Percentiles rank a stretch among this genome's conserved stretches.
phyloP scores from a whole-genome alignment of 1,140 invertebrate species.

The Drosophila paulistorum region DNA sequence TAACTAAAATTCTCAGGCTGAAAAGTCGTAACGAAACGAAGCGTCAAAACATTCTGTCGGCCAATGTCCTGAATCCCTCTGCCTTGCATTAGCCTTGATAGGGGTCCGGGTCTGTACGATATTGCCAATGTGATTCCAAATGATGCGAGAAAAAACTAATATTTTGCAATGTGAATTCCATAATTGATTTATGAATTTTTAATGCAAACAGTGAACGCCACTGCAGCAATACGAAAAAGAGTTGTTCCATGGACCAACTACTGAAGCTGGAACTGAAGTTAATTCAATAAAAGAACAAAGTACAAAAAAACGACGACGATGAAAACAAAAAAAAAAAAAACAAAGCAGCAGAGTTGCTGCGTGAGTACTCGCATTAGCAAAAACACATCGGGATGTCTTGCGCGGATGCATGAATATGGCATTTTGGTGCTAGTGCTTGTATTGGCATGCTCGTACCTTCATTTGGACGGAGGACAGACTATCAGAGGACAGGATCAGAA shows the following conservation, averaged over 20 bases:
- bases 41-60: constrained; percentile 22
- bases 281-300: constrained; percentile 68
- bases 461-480: background rate
- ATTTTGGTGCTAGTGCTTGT: background rate
- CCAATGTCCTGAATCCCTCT: constrained; percentile 34
- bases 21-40: constrained; percentile 29
- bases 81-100: constrained; percentile 3
- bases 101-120: constrained; percentile 7
- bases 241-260: constrained; percentile 45
- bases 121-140: constrained; percentile 18
- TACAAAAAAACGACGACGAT: background rate
- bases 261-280: constrained; percentile 60
- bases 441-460: constrained; percentile 8
- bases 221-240: constrained; percentile 60
- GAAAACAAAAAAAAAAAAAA: constrained; percentile 5
- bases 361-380: constrained; percentile 79
- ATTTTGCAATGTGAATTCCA: constrained; percentile 81
- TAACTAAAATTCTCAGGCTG: constrained; percentile 73
- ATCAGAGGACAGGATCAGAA: background rate
- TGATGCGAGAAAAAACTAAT: constrained; percentile 80
- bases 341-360: constrained; percentile 63
- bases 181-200: constrained; percentile 83
- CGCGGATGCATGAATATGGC: constrained; percentile 28
- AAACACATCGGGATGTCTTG: constrained; percentile 47
- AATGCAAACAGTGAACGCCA: constrained; percentile 76